These are phyloP conservation scores for Brachyhypopomus occidentalis DNA, from an alignment of 2,113 vertebrate species.

Conservation along the genomic window DNA sequence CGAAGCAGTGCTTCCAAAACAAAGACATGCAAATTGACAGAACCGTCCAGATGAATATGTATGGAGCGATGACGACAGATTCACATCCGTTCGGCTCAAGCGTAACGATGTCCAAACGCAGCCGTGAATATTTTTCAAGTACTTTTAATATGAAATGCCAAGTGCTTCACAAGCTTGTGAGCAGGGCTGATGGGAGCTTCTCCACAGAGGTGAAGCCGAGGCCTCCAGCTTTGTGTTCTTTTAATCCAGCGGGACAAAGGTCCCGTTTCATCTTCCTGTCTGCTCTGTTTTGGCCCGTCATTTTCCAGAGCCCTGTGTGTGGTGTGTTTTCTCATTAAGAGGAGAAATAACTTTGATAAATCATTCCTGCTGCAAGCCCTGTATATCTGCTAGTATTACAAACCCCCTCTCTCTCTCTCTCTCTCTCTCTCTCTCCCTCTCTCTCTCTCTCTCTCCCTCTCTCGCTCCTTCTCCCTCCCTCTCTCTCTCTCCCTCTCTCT, in stretches of 20 bases:
- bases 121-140: not conserved
- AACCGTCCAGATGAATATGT: not conserved
- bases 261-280: slow-evolving; percentile 8
- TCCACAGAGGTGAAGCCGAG: slow-evolving; percentile 35
- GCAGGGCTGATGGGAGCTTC: slow-evolving; percentile 36
- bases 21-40: too few relatives aligned
- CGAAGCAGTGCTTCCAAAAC: too few relatives aligned
- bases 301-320: slow-evolving; percentile 66
- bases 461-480: slow-evolving; percentile 2
- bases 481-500: not conserved
- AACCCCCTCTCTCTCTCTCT: slow-evolving; percentile 79
- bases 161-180: slow-evolving; percentile 26
- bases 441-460: slow-evolving; percentile 30
- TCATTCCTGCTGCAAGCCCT: slow-evolving; percentile 74
- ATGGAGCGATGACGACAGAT: not conserved
- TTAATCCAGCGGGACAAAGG: slow-evolving; percentile 48
- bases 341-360: slow-evolving; percentile 81
- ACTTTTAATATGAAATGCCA: slow-evolving; percentile 36
- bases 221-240: slow-evolving; percentile 42
- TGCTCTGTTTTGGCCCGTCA: slow-evolving; percentile 67
- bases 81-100: not conserved
- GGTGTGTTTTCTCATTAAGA: slow-evolving; percentile 77
- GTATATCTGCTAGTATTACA: slow-evolving; percentile 77
- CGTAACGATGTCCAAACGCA: not conserved
- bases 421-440: slow-evolving; percentile 65